Conservation (phyloP, 2,797 vertebrate genomes). For the Pterois miles region DNA sequence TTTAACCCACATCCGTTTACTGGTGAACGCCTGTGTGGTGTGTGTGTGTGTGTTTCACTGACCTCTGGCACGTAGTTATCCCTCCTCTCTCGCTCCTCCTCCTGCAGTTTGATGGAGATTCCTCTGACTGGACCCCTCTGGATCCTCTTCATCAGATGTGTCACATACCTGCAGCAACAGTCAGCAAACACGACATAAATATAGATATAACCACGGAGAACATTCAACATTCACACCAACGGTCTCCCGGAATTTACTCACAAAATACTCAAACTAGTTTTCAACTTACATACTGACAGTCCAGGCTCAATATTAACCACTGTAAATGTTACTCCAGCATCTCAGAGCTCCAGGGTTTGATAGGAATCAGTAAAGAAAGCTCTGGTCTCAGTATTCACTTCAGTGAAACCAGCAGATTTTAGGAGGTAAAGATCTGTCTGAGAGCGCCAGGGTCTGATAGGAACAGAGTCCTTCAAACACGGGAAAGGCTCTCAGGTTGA, state of each 20-base stretch:
- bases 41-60: too few species aligned
- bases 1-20: not conserved
- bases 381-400: too few species aligned
- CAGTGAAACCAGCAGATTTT: too few species aligned
- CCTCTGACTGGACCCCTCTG: slow-evolving; percentile 95
- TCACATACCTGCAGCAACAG: slow-evolving; percentile 89
- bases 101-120: slow-evolving; percentile 98
- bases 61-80: slow-evolving; percentile 98
- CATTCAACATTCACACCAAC: too few species aligned
- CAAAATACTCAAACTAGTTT: too few species aligned
- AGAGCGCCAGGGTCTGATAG: slow-evolving; percentile 81
- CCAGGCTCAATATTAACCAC: too few species aligned
- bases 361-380: too few species aligned
- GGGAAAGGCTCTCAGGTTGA: slow-evolving; percentile 75
- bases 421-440: slow-evolving; percentile 29
- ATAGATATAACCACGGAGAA: not conserved
- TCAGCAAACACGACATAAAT: too few species aligned
- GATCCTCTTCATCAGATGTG: slow-evolving; percentile 97
- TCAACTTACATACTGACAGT: too few species aligned
- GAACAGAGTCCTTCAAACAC: slow-evolving; percentile 79
- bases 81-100: slow-evolving; percentile 95
- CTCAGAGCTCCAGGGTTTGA: too few species aligned
- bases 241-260: too few species aligned
- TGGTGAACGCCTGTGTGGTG: not conserved
- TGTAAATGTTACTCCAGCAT: too few species aligned